These are phyloP conservation scores for Cephus pygmeus DNA, from an alignment of 2,888 invertebrate genomes.

Conservation along the genomic window DNA sequence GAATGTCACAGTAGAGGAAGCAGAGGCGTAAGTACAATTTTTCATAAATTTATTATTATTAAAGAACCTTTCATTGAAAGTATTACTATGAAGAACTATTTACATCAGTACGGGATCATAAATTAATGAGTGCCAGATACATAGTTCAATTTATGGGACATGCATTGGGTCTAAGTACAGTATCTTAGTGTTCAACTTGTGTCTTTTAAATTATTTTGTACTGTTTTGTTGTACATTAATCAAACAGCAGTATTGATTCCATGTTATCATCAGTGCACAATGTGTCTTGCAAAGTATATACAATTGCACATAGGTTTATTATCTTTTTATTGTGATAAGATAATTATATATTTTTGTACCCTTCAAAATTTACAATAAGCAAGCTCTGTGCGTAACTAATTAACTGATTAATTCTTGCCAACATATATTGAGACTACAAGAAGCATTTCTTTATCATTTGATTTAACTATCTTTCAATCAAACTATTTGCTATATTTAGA, in stretches of 20 bases:
- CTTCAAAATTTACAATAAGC: neutral
- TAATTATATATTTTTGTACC: neutral
- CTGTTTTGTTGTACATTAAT: neutral
- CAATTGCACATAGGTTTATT: neutral
- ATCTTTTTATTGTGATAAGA: neutral
- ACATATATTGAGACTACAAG: neutral
- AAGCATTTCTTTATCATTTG: neutral
- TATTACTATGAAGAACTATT: neutral
- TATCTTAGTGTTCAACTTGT: neutral
- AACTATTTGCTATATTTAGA: conserved; percentile 66
- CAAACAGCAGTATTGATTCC: neutral
- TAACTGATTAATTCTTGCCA: too few relatives aligned
- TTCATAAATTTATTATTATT: conserved; percentile 14
- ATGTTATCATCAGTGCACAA: neutral
- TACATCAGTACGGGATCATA: neutral
- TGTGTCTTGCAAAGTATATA: neutral
- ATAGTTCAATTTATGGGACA: neutral
- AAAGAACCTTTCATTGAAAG: neutral
- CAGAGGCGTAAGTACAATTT: conserved; percentile 77
- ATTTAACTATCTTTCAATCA: neutral
- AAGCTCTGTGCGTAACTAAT: neutral
- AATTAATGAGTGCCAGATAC: neutral
- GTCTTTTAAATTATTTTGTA: neutral
- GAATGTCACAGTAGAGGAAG: conserved; percentile 85
- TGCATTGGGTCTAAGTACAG: neutral